A percentile compares a stretch with the other conserved stretches of the same genome.
Conservation (phyloP, 2,888 invertebrate species). For the Aporophyla nigra region DNA sequence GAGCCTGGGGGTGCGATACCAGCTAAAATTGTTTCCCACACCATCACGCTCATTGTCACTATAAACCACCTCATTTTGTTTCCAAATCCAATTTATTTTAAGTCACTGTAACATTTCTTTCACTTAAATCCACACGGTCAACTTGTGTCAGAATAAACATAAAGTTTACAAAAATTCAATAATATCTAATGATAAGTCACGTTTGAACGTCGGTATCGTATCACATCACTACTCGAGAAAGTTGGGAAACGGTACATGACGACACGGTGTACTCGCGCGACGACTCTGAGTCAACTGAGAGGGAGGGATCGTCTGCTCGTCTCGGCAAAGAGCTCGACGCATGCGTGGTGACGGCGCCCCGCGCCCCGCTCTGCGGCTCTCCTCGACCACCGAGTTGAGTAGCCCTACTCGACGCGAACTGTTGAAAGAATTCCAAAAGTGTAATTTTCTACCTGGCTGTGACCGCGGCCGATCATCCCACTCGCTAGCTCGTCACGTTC, state of each 20-base stretch:
- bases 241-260: slow-evolving; percentile 92
- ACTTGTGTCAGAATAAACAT: slow-evolving; percentile 66
- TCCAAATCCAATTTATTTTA: slow-evolving; percentile 75
- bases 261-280: slow-evolving; percentile 88
- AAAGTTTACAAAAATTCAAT: slow-evolving; percentile 73
- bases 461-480: slow-evolving; percentile 84
- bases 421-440: slow-evolving; percentile 90
- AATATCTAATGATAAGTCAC: slow-evolving; percentile 74
- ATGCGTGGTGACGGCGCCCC: slow-evolving; percentile 87
- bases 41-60: slow-evolving; percentile 87
- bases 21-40: slow-evolving; percentile 84
- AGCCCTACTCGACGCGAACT: slow-evolving; percentile 86
- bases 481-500: slow-evolving; percentile 88
- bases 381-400: slow-evolving; percentile 85
- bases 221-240: slow-evolving; percentile 91
- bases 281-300: slow-evolving; percentile 88
- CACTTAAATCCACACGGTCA: slow-evolving; percentile 71
- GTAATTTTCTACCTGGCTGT: slow-evolving; percentile 90
- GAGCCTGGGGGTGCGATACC: slow-evolving; percentile 90
- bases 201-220: slow-evolving; percentile 85
- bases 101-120: slow-evolving; percentile 80
- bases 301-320: slow-evolving; percentile 87
- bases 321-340: slow-evolving; percentile 86
- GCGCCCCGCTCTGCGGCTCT: slow-evolving; percentile 90
- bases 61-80: slow-evolving; percentile 88